Evolutionary conservation across 2,797 vertebrate species (phyloP).

Genomic region (Sylvia borin): DNA sequence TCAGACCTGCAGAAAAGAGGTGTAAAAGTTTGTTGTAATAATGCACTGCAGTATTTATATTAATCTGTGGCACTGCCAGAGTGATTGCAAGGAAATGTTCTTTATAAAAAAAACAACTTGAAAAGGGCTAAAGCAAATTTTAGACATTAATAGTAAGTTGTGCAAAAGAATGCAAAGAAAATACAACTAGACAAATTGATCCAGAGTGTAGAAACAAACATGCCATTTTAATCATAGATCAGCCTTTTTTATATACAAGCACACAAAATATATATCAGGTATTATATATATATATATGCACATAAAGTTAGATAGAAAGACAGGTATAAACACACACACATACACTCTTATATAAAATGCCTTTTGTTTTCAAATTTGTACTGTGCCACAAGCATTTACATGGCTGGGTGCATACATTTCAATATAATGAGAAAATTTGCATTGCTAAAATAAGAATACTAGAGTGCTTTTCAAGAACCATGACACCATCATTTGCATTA

Average conservation of each 20-base stretch:
- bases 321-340: background rate
- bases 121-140: background rate
- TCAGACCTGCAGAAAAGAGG: conserved; percentile 26
- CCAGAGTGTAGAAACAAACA: background rate
- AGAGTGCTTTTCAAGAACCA: conserved; percentile 42
- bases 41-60: background rate
- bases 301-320: background rate
- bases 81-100: background rate
- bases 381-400: conserved; percentile 1
- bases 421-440: conserved; percentile 27
- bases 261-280: background rate
- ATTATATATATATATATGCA: background rate
- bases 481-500: conserved; percentile 22
- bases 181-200: background rate
- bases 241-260: background rate
- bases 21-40: background rate
- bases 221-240: background rate
- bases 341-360: background rate
- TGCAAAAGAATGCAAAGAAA: background rate
- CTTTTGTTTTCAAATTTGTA: conserved; percentile 1
- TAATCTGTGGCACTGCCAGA: background rate
- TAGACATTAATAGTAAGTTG: background rate
- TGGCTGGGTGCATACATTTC: conserved; percentile 10
- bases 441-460: conserved; percentile 44
- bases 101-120: background rate